A percentile compares a stretch with the other conserved stretches of the same genome.
These are phyloP conservation scores for Lethrus apterus DNA, from an alignment of 1,140 invertebrate species.

Conservation along the genomic window DNA sequence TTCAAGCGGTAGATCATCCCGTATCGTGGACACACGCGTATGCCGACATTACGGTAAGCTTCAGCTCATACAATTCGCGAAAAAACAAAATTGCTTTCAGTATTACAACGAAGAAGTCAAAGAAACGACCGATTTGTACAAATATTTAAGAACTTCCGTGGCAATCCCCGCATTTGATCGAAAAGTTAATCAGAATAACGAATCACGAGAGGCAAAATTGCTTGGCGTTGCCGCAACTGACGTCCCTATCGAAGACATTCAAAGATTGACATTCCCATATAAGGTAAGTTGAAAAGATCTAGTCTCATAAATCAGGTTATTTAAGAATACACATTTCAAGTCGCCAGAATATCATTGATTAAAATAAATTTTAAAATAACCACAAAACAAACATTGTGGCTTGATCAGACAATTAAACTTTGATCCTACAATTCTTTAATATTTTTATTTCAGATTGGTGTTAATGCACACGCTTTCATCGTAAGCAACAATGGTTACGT, in stretches of 20 bases:
- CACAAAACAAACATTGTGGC: too few species aligned
- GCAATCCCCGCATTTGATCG: constrained; percentile 79
- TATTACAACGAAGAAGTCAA: too few species aligned
- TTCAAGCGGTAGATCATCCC: constrained; percentile 67
- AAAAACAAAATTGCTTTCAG: too few species aligned
- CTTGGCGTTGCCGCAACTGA: constrained; percentile 91
- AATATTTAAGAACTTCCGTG: constrained; percentile 75
- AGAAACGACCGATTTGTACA: too few species aligned
- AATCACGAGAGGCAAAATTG: constrained; percentile 60
- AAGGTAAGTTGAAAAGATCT: constrained; percentile 43
- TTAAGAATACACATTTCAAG: constrained; percentile 14
- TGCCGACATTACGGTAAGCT: constrained; percentile 70
- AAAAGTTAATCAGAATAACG: constrained; percentile 51
- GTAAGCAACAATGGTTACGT: constrained; percentile 96
- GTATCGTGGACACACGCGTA: constrained; percentile 86
- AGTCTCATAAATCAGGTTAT: constrained; percentile 3
- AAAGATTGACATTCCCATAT: constrained; percentile 76
- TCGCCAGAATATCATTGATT: too few species aligned
- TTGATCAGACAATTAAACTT: too few species aligned
- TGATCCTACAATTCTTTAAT: constrained; percentile 6
- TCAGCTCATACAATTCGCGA: too few species aligned
- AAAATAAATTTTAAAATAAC: too few species aligned
- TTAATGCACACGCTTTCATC: constrained; percentile 92
- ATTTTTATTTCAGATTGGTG: constrained; percentile 65
- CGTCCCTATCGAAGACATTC: constrained; percentile 84